Percentiles rank a stretch among this genome's conserved stretches.
Evolutionary conservation across 2,888 invertebrate species (phyloP).

Genomic region (Drosophila helvetica): DNA sequence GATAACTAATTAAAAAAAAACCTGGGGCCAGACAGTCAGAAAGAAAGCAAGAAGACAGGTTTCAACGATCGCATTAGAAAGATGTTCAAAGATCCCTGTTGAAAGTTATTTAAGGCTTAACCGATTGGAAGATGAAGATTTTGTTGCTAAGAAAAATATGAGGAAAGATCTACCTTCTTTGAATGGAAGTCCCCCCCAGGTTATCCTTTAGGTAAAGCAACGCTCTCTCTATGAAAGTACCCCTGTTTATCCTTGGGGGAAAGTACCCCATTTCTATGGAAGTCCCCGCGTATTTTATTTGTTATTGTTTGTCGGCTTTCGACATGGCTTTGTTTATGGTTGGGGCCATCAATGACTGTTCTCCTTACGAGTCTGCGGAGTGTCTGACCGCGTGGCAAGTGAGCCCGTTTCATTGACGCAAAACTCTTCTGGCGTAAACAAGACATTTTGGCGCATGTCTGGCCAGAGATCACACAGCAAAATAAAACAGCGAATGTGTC

Average conservation of each 20-base stretch:
- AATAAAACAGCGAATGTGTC: slow-evolving; percentile 8
- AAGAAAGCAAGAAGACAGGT: slow-evolving; percentile 36
- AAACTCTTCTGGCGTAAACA: slow-evolving; percentile 25
- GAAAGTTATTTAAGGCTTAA: background rate
- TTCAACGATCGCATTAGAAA: background rate
- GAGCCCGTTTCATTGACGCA: slow-evolving; percentile 27
- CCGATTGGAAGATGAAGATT: background rate
- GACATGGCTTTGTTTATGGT: slow-evolving; percentile 23
- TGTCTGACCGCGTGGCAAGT: slow-evolving; percentile 24
- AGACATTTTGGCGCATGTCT: slow-evolving; percentile 32
- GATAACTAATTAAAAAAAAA: slow-evolving; percentile 29
- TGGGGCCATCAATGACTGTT: slow-evolving; percentile 11
- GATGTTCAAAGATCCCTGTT: slow-evolving; percentile 4
- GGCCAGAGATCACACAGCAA: slow-evolving; percentile 24
- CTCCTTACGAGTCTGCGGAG: background rate
- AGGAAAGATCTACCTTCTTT: too few relatives aligned
- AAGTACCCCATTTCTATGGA: background rate
- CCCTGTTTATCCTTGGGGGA: background rate
- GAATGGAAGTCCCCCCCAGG: too few relatives aligned
- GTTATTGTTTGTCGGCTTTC: slow-evolving; percentile 20
- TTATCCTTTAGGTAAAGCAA: too few relatives aligned
- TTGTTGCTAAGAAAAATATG: too few relatives aligned
- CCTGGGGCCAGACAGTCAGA: slow-evolving; percentile 32
- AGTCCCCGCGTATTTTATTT: slow-evolving; percentile 1
- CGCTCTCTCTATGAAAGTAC: too few relatives aligned